Evolutionary conservation across 2,797 vertebrate genomes (phyloP).

Genomic region (Takifugu rubripes): DNA sequence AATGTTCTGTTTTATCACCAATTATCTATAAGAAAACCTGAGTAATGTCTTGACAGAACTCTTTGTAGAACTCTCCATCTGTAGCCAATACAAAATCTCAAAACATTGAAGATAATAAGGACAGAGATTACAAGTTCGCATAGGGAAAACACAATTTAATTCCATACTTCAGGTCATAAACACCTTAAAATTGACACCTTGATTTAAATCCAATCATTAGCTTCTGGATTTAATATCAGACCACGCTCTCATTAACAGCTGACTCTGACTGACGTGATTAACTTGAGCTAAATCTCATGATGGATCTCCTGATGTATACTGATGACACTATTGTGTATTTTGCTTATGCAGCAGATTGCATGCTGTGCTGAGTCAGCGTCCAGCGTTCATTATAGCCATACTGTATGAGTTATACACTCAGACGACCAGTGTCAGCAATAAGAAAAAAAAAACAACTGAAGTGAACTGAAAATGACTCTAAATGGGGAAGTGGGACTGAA

Average conservation of each 20-base stretch:
- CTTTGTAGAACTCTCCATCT: too few relatives aligned
- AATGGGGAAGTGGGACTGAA: slow-evolving; percentile 53
- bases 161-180: too few relatives aligned
- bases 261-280: background rate
- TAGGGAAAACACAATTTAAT: too few relatives aligned
- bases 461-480: slow-evolving; percentile 40
- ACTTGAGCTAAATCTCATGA: background rate
- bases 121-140: too few relatives aligned
- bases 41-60: too few relatives aligned
- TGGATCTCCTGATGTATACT: background rate
- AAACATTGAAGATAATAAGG: too few relatives aligned
- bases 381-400: slow-evolving; percentile 9
- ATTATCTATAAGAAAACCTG: too few relatives aligned
- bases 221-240: slow-evolving; percentile 2
- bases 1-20: too few relatives aligned
- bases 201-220: too few relatives aligned
- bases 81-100: too few relatives aligned
- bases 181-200: too few relatives aligned
- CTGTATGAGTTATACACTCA: slow-evolving; percentile 14
- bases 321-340: slow-evolving; percentile 10
- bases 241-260: background rate
- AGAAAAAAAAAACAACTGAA: too few relatives aligned
- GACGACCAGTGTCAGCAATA: slow-evolving; percentile 16
- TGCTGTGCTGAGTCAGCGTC: slow-evolving; percentile 23
- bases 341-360: slow-evolving; percentile 20